Conservation (phyloP, 2,113 vertebrate genomes). For the Speoplatyrhinus poulsoni region DNA sequence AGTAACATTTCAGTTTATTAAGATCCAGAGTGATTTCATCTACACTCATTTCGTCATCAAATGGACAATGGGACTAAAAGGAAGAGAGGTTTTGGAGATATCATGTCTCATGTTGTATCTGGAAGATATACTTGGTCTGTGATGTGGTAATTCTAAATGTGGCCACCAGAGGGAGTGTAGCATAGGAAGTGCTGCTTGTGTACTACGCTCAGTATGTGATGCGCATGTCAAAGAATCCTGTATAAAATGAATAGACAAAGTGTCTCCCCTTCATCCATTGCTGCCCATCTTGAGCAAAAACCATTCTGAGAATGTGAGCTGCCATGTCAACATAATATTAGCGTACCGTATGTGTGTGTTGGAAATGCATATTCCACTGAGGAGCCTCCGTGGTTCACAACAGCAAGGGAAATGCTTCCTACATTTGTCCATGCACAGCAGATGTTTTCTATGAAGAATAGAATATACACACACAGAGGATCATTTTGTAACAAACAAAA, state of each 20-base stretch:
- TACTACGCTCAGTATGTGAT: too few species aligned
- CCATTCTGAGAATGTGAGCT: not conserved
- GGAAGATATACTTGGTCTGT: constrained; percentile 38
- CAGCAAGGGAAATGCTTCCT: not conserved
- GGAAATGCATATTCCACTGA: constrained; percentile 34
- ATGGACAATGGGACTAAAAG: constrained; percentile 23
- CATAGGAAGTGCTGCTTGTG: not conserved
- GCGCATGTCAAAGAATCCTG: not conserved
- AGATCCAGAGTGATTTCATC: constrained; percentile 25
- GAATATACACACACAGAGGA: constrained; percentile 22
- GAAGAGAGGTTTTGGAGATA: constrained; percentile 17
- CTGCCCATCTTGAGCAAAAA: not conserved
- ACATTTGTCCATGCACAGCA: constrained; percentile 29
- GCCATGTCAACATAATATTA: not conserved
- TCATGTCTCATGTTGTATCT: constrained; percentile 32
- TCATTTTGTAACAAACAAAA: constrained; percentile 47
- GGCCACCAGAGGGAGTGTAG: constrained; percentile 5
- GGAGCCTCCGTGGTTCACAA: not conserved
- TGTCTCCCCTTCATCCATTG: not conserved
- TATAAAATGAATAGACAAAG: not conserved
- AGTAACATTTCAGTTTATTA: constrained; percentile 66
- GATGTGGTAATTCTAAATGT: constrained; percentile 13
- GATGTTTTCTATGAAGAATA: constrained; percentile 43
- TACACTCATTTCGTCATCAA: constrained; percentile 37
- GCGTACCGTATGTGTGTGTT: constrained; percentile 12